Conservation (phyloP, 2,797 vertebrate genomes). For the Acrossocheilus fasciatus region DNA sequence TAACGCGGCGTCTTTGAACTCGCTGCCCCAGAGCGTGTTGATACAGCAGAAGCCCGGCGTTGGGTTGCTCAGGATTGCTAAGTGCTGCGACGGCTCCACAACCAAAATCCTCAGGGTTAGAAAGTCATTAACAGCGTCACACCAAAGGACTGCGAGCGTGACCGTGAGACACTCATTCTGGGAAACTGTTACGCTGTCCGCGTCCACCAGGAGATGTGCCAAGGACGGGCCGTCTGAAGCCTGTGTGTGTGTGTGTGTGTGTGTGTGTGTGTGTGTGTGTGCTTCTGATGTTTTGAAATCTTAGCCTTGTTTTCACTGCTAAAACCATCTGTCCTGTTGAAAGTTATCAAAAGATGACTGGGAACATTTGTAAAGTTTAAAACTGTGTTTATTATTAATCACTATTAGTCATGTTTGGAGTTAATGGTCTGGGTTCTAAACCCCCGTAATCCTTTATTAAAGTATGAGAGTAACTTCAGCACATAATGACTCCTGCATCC, state of each 20-base stretch:
- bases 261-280: neutral
- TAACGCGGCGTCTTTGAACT: slow-evolving; percentile 3
- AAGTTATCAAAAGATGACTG: slow-evolving; percentile 14
- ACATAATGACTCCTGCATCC: neutral
- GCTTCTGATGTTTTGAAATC: slow-evolving; percentile 16
- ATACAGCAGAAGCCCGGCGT: slow-evolving; percentile 24
- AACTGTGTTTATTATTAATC: neutral
- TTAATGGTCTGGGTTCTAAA: neutral
- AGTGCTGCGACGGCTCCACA: slow-evolving; percentile 75
- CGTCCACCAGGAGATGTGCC: slow-evolving; percentile 77
- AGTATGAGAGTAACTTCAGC: neutral
- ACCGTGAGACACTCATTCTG: slow-evolving; percentile 78
- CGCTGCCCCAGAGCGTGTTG: slow-evolving; percentile 42
- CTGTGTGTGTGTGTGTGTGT: slow-evolving; percentile 6
- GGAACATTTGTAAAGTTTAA: neutral
- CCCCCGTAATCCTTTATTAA: neutral
- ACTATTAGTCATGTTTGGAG: slow-evolving; percentile 1
- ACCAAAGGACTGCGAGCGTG: slow-evolving; percentile 80
- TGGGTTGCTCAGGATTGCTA: slow-evolving; percentile 68
- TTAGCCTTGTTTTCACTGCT: neutral
- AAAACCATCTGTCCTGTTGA: neutral
- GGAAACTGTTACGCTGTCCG: slow-evolving; percentile 72
- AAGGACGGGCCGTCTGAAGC: slow-evolving; percentile 68
- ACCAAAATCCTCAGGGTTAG: slow-evolving; percentile 77
- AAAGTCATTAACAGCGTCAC: slow-evolving; percentile 72